phyloP scores from a whole-genome alignment of 2,888 invertebrate species.

The Drosophila histrio region DNA sequence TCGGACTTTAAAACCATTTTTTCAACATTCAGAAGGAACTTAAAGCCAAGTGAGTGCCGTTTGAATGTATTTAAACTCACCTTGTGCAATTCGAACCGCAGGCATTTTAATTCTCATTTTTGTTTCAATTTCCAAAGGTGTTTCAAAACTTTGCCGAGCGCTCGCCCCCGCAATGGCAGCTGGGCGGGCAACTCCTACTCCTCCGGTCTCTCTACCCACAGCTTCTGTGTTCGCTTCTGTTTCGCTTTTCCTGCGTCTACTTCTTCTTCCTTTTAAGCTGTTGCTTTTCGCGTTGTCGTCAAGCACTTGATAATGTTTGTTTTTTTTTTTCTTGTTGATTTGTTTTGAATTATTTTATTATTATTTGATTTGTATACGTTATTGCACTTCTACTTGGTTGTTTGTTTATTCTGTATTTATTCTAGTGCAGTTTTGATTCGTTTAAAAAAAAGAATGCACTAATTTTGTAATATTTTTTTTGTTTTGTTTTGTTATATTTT shows the following conservation, averaged over 20 bases:
- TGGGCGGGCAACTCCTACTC: conserved; percentile 59
- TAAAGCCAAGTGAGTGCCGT: neutral
- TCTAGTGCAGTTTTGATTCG: neutral
- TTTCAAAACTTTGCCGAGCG: conserved; percentile 60
- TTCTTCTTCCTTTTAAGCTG: conserved; percentile 8
- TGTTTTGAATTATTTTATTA: conserved; percentile 1
- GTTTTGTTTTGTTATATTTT: conserved; percentile 4
- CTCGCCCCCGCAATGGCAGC: conserved; percentile 54
- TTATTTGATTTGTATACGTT: conserved; percentile 8
- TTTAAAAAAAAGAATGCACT: conserved; percentile 31
- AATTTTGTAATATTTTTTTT: neutral
- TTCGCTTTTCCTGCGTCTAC: conserved; percentile 1
- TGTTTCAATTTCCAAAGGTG: conserved; percentile 74
- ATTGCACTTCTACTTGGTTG: conserved; percentile 48
- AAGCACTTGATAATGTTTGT: conserved; percentile 41
- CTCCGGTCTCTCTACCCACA: conserved; percentile 4
- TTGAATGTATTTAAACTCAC: conserved; percentile 86
- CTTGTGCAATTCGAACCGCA: conserved; percentile 98
- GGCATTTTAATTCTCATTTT: conserved; percentile 99
- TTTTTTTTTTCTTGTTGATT: neutral
- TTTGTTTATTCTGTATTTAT: conserved; percentile 12
- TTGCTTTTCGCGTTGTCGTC: conserved; percentile 6
- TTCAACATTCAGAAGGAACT: neutral
- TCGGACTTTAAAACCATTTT: neutral
- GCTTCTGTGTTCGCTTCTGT: conserved; percentile 11